phyloP scores from a whole-genome alignment of 2,797 vertebrate species.

The Melanotaenia boesemani region DNA sequence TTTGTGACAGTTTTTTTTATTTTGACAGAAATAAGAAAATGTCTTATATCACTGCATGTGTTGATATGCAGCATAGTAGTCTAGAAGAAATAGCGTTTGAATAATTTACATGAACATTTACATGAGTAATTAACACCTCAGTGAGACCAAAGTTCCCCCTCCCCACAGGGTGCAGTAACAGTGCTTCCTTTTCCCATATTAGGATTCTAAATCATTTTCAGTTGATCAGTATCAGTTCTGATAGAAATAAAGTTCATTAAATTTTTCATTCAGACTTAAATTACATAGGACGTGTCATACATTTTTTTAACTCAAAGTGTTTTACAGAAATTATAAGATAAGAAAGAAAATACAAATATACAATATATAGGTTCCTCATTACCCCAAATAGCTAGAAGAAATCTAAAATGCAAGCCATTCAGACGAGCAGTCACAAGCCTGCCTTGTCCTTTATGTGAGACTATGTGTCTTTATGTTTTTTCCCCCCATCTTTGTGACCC shows the following conservation, averaged over 20 bases:
- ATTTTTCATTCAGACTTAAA: constrained; percentile 19
- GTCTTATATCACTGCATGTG: constrained; percentile 7
- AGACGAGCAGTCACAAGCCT: no score
- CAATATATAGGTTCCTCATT: no score
- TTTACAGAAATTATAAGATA: no score
- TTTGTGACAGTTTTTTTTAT: background rate
- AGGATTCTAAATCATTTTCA: constrained; percentile 36
- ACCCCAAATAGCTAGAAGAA: no score
- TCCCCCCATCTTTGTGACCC: no score
- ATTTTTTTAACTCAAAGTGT: no score
- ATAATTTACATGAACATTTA: constrained; percentile 41
- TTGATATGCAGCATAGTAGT: constrained; percentile 8
- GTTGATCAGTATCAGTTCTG: constrained; percentile 15
- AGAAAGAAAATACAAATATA: no score
- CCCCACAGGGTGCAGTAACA: background rate
- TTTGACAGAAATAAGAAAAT: constrained; percentile 15
- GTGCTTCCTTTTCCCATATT: background rate
- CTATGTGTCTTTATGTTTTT: no score
- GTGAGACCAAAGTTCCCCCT: background rate
- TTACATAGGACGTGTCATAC: no score
- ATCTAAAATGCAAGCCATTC: no score
- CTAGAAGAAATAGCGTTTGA: constrained; percentile 8
- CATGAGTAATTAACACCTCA: constrained; percentile 36
- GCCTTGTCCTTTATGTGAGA: no score
- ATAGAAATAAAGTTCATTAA: constrained; percentile 21